Base-by-base conservation (phyloP, 2,888 invertebrate species). In the Sphaerophoria taeniata region DNA sequence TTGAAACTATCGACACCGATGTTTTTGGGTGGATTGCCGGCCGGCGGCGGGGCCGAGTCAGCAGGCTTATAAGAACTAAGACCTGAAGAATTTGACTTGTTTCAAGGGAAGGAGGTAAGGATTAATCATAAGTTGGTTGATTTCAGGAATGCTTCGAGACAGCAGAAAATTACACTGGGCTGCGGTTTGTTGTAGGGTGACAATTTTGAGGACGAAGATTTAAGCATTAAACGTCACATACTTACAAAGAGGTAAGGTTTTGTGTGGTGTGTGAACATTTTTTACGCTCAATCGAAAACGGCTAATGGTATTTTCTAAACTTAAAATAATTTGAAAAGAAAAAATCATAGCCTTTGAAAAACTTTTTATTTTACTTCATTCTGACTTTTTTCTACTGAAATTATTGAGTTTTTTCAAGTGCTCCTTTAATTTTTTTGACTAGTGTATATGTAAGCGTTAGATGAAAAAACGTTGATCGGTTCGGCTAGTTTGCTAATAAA, bases 51-150 rank as follows among this genome's bases (percentile, higher is more conserved):
- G n/a, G 88, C 95, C 96, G 6, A 98, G 97, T 1, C 94, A 95
- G 86, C 95, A 96, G 84, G 99, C 99, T 0, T 96, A 97, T 91
- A 95, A 95, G 87, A 96, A 97, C 90, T 99, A 98, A 96, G 99
- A 99, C 91, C 93, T 99, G 47, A 93, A 98, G 81, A 98, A 98
- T 90, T 94, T 97, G 77, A 97, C 97, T 69, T 98, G 98, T 91
- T 98, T 99, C 89, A 96, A 96, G 92, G 97, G 99, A 96, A 96
- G 89, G 97, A 98, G 90, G 96, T 99, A 71, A 97, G 97, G 95
- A 96, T 99, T 87, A 99, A 99, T 93, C 97, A 97, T 90, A 97
- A 98, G 90, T 95, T 96, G 82, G 96, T 98, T 58, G 99, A 99
- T 93, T 98, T 99, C 92, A 96, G 95, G 87, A 97, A 97, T 91